Evolutionary conservation across 1,140 invertebrate species (phyloP), one percentile per base, ranked within the genome.

Genomic region (Trachymyrmex cornetzi): DNA sequence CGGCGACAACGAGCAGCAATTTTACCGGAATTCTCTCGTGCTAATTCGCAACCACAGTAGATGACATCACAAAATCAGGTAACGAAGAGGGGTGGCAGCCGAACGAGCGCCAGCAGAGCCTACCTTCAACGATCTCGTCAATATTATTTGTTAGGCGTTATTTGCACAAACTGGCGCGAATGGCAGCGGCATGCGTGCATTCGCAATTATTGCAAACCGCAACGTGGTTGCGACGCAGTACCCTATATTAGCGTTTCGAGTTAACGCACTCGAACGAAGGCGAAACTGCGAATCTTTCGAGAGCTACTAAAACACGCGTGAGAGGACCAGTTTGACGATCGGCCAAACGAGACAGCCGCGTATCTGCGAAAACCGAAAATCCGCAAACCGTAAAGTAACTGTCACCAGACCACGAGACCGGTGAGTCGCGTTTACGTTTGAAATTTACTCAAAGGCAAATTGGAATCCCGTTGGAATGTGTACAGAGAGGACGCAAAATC

Each of bases 1-100:
- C 55, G 85, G 55, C 88, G 74, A 90, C 69, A 77, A n/a, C 53
- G 59, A 67, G 72, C 61, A 85, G 77, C 85, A 88, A 90, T 90
- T 88, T 59, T 80, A 24, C 38, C 44, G 34, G 34, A 50, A 16
- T 67, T 84, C 67, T 66, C 63, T 71, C 30, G 69, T 77, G 88
- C 69, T 90, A 90, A 88, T 90, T 90, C 75, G 80, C 66, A 27
- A 69, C 74, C 80, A 24, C 48, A 38, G 3, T 27, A n/a, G 55
- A 44, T 63, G 30, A 75, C 63, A 27, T 80, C 55, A 61, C 27
- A 50, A 59, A 88, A 88, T 79, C 66, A 22, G 61, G 16, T 16
- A 66, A 63, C 24, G 69, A 34, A 77, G 30, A 48, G 55, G 48
- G 66, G 27, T 4, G 38, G 7, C 53, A 22, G 12, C 14, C 63